phyloP scores from a whole-genome alignment of 1,140 invertebrate species.

The Diabrotica undecimpunctata region DNA sequence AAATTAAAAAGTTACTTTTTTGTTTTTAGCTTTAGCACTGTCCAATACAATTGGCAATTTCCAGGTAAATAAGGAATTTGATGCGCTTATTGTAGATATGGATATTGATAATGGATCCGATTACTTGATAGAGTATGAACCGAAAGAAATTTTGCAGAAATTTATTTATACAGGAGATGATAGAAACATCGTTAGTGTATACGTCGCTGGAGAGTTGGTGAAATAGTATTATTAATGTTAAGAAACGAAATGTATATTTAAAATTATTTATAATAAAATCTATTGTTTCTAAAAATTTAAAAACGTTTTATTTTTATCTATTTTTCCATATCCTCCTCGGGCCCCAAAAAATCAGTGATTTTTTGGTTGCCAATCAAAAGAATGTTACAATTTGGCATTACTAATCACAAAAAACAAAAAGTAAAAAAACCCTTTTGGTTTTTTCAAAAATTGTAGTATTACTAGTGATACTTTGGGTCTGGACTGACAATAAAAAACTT shows the following conservation, averaged over 20 bases:
- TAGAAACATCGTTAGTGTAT: slow-evolving; percentile 75
- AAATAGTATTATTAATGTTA: background rate
- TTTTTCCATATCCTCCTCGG: too few species aligned
- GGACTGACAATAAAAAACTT: too few species aligned
- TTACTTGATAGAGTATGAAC: slow-evolving; percentile 45
- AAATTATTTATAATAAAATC: background rate
- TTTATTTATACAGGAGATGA: slow-evolving; percentile 82
- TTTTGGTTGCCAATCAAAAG: too few species aligned
- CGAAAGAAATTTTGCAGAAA: slow-evolving; percentile 68
- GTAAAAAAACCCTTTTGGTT: too few species aligned
- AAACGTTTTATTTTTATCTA: too few species aligned
- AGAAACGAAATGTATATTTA: too few species aligned
- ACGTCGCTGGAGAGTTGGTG: slow-evolving; percentile 59
- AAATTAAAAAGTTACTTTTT: background rate
- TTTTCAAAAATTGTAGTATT: too few species aligned
- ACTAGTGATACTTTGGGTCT: too few species aligned
- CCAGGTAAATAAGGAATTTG: slow-evolving; percentile 76
- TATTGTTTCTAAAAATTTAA: background rate
- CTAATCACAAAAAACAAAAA: too few species aligned
- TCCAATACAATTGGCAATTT: slow-evolving; percentile 76
- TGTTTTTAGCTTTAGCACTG: slow-evolving; percentile 66
- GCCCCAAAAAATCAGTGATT: too few species aligned
- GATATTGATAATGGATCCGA: slow-evolving; percentile 40
- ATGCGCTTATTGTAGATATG: slow-evolving; percentile 70
- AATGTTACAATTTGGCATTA: too few species aligned